These are phyloP conservation scores for Ptyas mucosa DNA, from an alignment of 2,113 vertebrate species.

Conservation along the genomic window DNA sequence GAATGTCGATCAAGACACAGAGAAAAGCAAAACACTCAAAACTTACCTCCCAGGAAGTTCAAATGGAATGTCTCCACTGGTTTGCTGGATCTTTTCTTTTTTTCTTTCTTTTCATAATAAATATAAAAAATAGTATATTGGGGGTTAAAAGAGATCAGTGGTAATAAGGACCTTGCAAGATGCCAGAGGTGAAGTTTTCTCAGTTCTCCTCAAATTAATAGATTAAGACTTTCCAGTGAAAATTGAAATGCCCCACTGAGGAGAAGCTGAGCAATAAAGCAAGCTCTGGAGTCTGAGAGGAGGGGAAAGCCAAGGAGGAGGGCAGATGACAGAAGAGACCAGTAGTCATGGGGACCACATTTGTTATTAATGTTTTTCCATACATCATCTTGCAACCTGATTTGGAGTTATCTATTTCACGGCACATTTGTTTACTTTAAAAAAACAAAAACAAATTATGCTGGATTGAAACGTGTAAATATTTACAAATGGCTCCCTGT, in stretches of 20 bases:
- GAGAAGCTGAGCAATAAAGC: conserved; percentile 40
- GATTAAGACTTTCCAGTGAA: conserved; percentile 21
- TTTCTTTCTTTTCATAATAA: conserved; percentile 38
- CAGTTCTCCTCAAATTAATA: conserved; percentile 31
- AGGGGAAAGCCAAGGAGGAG: conserved; percentile 30
- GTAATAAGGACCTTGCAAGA: conserved; percentile 26
- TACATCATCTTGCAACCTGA: conserved; percentile 44
- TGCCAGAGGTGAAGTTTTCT: background rate
- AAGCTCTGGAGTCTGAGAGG: conserved; percentile 53
- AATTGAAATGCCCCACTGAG: conserved; percentile 24
- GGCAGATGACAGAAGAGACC: conserved; percentile 60
- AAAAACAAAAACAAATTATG: conserved; percentile 7
- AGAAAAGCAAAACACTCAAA: conserved; percentile 29
- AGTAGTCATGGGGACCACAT: conserved; percentile 56
- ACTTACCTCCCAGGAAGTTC: conserved; percentile 66
- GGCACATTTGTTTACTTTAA: conserved; percentile 41
- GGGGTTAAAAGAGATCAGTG: conserved; percentile 30
- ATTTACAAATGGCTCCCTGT: conserved; percentile 50
- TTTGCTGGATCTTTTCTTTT: conserved; percentile 41
- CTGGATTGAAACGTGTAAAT: conserved; percentile 46
- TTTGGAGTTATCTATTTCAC: conserved; percentile 44
- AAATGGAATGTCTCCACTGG: conserved; percentile 34
- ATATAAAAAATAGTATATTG: conserved; percentile 39
- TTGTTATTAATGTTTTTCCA: conserved; percentile 37
- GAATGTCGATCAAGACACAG: background rate